A percentile compares a stretch with the other conserved stretches of the same genome.
Conservation (phyloP, 2,888 invertebrate genomes). For the Rhorus exstirpatorius region DNA sequence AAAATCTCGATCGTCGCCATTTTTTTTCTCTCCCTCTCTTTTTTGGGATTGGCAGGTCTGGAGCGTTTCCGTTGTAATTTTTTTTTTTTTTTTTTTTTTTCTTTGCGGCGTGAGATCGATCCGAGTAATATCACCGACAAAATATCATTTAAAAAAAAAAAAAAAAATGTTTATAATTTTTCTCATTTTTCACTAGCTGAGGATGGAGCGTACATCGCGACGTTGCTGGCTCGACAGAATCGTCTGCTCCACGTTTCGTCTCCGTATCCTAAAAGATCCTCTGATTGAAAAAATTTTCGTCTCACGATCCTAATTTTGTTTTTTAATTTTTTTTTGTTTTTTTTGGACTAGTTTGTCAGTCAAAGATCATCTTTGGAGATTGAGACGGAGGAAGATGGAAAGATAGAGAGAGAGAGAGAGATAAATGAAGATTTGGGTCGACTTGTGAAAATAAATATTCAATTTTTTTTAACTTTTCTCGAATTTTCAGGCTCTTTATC, state of each 20-base stretch:
- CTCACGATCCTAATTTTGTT: conserved; percentile 1
- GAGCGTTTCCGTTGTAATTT: conserved; percentile 75
- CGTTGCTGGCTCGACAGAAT: conserved; percentile 81
- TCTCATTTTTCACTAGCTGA: conserved; percentile 78
- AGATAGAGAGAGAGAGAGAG: conserved; percentile 33
- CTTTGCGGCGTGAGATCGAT: conserved; percentile 80
- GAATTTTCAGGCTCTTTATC: too few relatives aligned
- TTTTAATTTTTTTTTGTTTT: too few relatives aligned
- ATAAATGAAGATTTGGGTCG: conserved; percentile 23
- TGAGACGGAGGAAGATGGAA: conserved; percentile 20
- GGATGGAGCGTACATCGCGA: conserved; percentile 81
- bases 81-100: conserved; percentile 54
- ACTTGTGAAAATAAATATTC: background rate
- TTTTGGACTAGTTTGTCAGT: conserved; percentile 46
- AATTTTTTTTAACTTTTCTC: too few relatives aligned
- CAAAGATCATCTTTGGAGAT: conserved; percentile 18
- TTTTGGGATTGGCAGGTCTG: conserved; percentile 82
- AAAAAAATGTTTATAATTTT: conserved; percentile 44
- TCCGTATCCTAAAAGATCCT: conserved; percentile 81
- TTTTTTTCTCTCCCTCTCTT: conserved; percentile 37
- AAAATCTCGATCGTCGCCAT: conserved; percentile 33
- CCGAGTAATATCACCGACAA: conserved; percentile 77
- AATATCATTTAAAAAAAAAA: too few relatives aligned
- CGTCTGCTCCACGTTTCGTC: conserved; percentile 83
- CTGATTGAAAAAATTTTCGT: conserved; percentile 67